phyloP scores from a whole-genome alignment of 2,113 vertebrate species.

The Takifugu bimaculatus region DNA sequence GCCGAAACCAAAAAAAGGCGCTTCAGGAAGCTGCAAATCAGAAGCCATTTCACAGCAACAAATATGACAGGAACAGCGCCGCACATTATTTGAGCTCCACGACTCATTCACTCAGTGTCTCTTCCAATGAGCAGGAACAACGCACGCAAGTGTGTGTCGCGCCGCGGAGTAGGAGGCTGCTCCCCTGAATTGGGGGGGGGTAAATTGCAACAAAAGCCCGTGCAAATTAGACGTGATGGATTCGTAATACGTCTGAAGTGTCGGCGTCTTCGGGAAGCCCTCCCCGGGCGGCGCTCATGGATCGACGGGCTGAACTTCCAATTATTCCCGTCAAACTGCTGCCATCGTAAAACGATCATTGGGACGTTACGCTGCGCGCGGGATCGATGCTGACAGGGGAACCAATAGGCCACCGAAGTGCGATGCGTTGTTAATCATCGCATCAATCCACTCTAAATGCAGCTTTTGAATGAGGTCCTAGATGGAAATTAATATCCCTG shows the following conservation, averaged over 20 bases:
- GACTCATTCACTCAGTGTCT: slow-evolving; percentile 67
- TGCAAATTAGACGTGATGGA: slow-evolving; percentile 66
- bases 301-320: slow-evolving; percentile 57
- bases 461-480: slow-evolving; percentile 34
- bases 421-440: slow-evolving; percentile 24
- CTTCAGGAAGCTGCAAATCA: slow-evolving; percentile 59
- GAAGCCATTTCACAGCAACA: slow-evolving; percentile 60
- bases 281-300: slow-evolving; percentile 53
- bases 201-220: slow-evolving; percentile 65
- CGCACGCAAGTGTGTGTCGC: slow-evolving; percentile 59
- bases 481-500: slow-evolving; percentile 52
- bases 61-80: slow-evolving; percentile 61
- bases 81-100: slow-evolving; percentile 57
- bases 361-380: slow-evolving; percentile 14
- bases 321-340: slow-evolving; percentile 55
- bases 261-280: slow-evolving; percentile 50
- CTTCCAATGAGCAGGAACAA: slow-evolving; percentile 66
- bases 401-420: slow-evolving; percentile 19
- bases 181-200: slow-evolving; percentile 52
- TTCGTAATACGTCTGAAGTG: slow-evolving; percentile 65
- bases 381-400: slow-evolving; percentile 45
- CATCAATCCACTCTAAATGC: slow-evolving; percentile 10
- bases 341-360: slow-evolving; percentile 53
- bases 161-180: slow-evolving; percentile 52
- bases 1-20: slow-evolving; percentile 40